Base-by-base conservation (phyloP, 2,797 vertebrate genomes). In the Denticeps clupeoides region DNA sequence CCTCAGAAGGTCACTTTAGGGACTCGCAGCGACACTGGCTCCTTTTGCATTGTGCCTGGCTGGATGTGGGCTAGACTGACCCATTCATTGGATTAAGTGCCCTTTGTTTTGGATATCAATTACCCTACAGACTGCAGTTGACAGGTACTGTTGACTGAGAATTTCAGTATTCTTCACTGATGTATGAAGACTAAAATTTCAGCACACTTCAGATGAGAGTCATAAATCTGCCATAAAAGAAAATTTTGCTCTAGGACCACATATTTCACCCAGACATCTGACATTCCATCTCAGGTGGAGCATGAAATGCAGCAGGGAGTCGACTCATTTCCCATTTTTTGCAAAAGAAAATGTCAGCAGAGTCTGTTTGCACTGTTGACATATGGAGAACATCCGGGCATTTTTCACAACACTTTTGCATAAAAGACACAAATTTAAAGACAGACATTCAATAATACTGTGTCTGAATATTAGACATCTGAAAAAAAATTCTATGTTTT, bases 181-280 rank as follows among this genome's bases (percentile, higher is more conserved):
- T 73, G 70, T 75, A 71, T 72, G 74, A 71, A 70, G 69, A 63
- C 64, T 60, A 56, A 72, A 73, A 69, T 76, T 72, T 74, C 62
- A 67, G 58, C 58, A 63, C 52, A 62, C 67, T 65, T 19, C 59
- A 75, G 72, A 78, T 70, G 73, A 75, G 70, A 44, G 27, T 41
- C 62, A 69, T 80, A 79, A 80, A 81, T 80, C 72, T 74, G 68
- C 68, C 68, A 68, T 62, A 65, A 68, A 60, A 58, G 48, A 69
- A 67, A 64, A 58, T 69, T 65, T 59, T 62, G 59, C 62, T 57
- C 52, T 47, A 65, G 59, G 40, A 53, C 44, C 21, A 10, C 49
- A 69, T 69, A 69, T 74, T 63, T 76, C 53, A 53, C 43, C 28
- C 24, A 2, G 11, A 53, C 60, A 65, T 69, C 60, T 45, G 45